These are phyloP conservation scores for Sinotaia quadrata DNA, from an alignment of 2,888 invertebrate genomes.

Conservation along the genomic window DNA sequence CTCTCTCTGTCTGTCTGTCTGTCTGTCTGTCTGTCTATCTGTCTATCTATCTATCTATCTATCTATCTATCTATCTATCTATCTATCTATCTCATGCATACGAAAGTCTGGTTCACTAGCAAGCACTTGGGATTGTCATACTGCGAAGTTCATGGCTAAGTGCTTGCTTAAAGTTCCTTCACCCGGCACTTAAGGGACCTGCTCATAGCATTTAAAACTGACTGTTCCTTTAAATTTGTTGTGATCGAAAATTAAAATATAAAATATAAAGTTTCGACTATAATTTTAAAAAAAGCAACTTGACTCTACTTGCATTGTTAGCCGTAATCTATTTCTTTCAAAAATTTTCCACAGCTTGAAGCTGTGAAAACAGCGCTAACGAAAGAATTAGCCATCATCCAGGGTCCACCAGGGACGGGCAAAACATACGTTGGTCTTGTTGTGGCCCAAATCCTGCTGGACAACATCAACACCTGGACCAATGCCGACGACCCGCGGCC, in stretches of 20 bases:
- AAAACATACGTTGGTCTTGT: constrained; percentile 87
- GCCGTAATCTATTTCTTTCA: too few relatives aligned
- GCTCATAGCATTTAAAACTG: too few relatives aligned
- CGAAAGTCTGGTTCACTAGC: too few relatives aligned
- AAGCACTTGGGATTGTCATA: too few relatives aligned
- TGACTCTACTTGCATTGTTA: too few relatives aligned
- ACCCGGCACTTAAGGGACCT: too few relatives aligned
- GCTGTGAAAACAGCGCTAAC: constrained; percentile 64
- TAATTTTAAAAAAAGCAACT: too few relatives aligned
- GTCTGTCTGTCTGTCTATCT: background rate
- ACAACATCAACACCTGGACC: constrained; percentile 75
- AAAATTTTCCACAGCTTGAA: constrained; percentile 31
- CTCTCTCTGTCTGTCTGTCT: background rate
- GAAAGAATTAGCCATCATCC: constrained; percentile 67
- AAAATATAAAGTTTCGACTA: background rate
- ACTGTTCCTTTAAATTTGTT: too few relatives aligned
- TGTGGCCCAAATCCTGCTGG: constrained; percentile 78
- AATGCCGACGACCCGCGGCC: constrained; percentile 38
- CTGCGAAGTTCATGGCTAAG: too few relatives aligned
- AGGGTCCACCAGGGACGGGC: constrained; percentile 88
- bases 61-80: background rate
- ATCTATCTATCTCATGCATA: background rate
- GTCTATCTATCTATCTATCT: background rate
- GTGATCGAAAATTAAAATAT: background rate
- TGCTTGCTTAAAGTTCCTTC: too few relatives aligned